Base-by-base conservation (phyloP, 2,888 invertebrate genomes). In the Lobophora halterata region DNA sequence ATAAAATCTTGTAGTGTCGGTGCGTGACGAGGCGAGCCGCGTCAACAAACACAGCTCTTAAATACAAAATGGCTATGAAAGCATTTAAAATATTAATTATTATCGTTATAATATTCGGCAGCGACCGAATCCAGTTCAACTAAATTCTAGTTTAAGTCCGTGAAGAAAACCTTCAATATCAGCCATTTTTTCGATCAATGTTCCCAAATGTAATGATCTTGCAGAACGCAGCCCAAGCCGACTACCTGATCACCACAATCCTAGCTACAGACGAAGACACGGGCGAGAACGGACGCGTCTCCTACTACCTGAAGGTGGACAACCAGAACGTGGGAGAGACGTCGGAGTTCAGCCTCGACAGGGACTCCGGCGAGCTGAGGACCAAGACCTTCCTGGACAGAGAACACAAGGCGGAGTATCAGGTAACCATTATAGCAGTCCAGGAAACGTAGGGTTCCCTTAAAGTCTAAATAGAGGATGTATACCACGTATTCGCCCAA, bases 1-100 rank as follows among this genome's bases (percentile, higher is more conserved):
- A 0, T 76, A 87, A 63, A 75, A 87, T 11, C 79, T 95, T 9
- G 83, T 88, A 1, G 92, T 95, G n/a, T 90, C 92, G 48, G 97
- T 95, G 0, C 89, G 91, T 3, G 97, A 97, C 72, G 91, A 89
- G 25, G 91, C 89, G 5, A 93, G 94, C 0, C 82, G 80, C 41
- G 93, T 95, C 0, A 96, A 96, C 79, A 92, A 94, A 52, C 92
- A 95, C 65, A 91, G 93, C 26, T 97, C 97, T n/a, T n/a, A n/a
- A n/a, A n/a, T n/a, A n/a, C n/a, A n/a, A n/a, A n/a, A n/a, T n/a
- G n/a, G n/a, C n/a, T n/a, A n/a, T n/a, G n/a, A n/a, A n/a, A n/a
- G n/a, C n/a, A n/a, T n/a, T n/a, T n/a, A n/a, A n/a, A n/a, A n/a
- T n/a, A n/a, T n/a, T n/a, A n/a, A n/a, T n/a, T n/a, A n/a, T n/a